Conservation (phyloP, 2,888 invertebrate genomes). For the Prionchulus punctatus region DNA sequence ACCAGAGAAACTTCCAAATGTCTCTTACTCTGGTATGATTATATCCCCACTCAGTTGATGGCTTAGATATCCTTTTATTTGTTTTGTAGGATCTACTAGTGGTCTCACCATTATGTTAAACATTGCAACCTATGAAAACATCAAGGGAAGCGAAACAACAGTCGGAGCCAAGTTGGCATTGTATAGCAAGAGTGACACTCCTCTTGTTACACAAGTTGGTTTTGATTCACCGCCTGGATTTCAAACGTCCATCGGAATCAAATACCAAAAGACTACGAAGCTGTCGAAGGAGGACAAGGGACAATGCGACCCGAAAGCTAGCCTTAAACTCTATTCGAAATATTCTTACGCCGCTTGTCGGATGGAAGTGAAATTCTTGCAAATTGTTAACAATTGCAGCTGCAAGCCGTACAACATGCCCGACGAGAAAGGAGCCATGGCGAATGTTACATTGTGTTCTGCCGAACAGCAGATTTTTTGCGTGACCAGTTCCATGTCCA, state of each 20-base stretch:
- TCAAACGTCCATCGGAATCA: not conserved
- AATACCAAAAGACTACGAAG: not conserved
- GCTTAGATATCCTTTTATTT: not conserved
- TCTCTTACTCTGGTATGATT: not conserved
- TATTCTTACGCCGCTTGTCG: not conserved
- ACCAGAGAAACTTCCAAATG: not conserved
- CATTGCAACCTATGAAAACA: not conserved
- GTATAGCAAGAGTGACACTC: not conserved
- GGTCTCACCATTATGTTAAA: not conserved
- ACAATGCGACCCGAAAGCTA: constrained; percentile 49
- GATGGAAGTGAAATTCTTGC: not conserved
- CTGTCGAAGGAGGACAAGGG: constrained; percentile 54
- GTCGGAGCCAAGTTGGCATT: not conserved
- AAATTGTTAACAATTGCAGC: not conserved
- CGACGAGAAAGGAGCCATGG: not conserved
- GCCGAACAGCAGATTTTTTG: not conserved
- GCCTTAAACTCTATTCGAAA: constrained; percentile 56
- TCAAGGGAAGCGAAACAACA: not conserved
- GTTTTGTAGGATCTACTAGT: not conserved
- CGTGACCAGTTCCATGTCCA: too few relatives aligned
- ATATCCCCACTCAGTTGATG: not conserved
- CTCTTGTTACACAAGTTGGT: not conserved
- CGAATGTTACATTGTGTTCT: not conserved
- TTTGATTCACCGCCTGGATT: not conserved
- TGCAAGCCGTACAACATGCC: not conserved